A percentile compares a stretch with the other conserved stretches of the same genome.
Evolutionary conservation across 1,140 invertebrate genomes (phyloP).

Genomic region (Drosophila arawakana): DNA sequence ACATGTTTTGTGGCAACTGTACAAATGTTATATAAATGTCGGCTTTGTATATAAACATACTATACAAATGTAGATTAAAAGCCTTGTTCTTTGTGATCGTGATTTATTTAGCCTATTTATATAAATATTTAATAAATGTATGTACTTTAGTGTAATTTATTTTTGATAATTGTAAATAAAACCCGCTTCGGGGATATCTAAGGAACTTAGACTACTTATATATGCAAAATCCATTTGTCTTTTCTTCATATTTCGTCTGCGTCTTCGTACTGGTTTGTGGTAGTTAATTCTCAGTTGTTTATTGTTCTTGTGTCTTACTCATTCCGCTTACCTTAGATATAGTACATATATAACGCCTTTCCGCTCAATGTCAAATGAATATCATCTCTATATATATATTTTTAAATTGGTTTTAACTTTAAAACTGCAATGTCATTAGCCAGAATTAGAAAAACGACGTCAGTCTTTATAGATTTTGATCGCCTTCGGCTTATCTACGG

Average conservation of each 20-base stretch:
- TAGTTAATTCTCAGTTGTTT: constrained; percentile 38
- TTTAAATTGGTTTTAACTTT: neutral
- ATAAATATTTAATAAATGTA: neutral
- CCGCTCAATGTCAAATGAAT: constrained; percentile 18
- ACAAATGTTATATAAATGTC: constrained; percentile 50
- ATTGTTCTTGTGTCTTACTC: constrained; percentile 13
- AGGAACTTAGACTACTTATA: constrained; percentile 40
- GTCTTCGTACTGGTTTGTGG: constrained; percentile 53
- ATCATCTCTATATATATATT: neutral
- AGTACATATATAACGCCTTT: constrained; percentile 8
- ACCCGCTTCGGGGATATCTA: constrained; percentile 39
- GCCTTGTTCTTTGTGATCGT: constrained; percentile 62
- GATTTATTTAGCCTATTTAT: constrained; percentile 4
- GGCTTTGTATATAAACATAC: constrained; percentile 53
- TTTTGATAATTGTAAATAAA: constrained; percentile 72
- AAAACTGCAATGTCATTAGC: neutral
- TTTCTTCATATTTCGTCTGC: constrained; percentile 50
- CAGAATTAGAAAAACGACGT: neutral
- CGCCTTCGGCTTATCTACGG: constrained; percentile 17
- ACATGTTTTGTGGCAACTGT: constrained; percentile 40
- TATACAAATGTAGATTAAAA: constrained; percentile 1
- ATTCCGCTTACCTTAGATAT: constrained; percentile 11
- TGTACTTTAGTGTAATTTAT: constrained; percentile 45
- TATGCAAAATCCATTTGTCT: constrained; percentile 53
- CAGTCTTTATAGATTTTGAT: constrained; percentile 7